These are phyloP conservation scores for Drosophila saltans DNA, from an alignment of 1,140 invertebrate species.

Conservation along the genomic window DNA sequence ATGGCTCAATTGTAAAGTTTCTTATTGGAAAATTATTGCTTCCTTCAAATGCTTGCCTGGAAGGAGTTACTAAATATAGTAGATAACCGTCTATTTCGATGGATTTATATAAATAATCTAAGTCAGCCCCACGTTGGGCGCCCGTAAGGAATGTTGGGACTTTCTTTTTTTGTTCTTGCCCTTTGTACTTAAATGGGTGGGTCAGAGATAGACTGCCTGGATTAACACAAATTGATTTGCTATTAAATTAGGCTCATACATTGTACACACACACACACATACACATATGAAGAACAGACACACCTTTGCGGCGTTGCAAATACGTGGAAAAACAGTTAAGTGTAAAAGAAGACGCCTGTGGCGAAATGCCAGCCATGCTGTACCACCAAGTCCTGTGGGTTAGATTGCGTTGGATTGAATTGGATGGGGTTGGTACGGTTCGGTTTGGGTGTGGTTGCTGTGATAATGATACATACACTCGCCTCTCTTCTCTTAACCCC, in stretches of 20 bases:
- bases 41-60: no score
- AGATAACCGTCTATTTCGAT: no score
- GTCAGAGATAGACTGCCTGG: slow-evolving; percentile 57
- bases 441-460: slow-evolving; percentile 63
- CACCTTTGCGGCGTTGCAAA: slow-evolving; percentile 30
- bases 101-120: no score
- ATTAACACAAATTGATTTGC: slow-evolving; percentile 80
- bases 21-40: no score
- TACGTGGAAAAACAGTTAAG: slow-evolving; percentile 79
- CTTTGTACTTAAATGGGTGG: slow-evolving; percentile 67
- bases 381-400: slow-evolving; percentile 23
- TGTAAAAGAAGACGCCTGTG: slow-evolving; percentile 79
- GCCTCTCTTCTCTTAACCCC: slow-evolving; percentile 1
- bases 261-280: slow-evolving; percentile 28
- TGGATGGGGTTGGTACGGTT: slow-evolving; percentile 29
- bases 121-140: not conserved
- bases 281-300: slow-evolving; percentile 16
- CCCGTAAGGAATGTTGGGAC: not conserved
- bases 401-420: slow-evolving; percentile 22
- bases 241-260: slow-evolving; percentile 72
- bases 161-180: slow-evolving; percentile 18
- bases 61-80: no score
- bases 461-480: slow-evolving; percentile 76
- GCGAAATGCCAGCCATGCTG: slow-evolving; percentile 47
- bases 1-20: no score